Base-by-base conservation (phyloP, 2,888 invertebrate genomes). In the Operophtera brumata region DNA sequence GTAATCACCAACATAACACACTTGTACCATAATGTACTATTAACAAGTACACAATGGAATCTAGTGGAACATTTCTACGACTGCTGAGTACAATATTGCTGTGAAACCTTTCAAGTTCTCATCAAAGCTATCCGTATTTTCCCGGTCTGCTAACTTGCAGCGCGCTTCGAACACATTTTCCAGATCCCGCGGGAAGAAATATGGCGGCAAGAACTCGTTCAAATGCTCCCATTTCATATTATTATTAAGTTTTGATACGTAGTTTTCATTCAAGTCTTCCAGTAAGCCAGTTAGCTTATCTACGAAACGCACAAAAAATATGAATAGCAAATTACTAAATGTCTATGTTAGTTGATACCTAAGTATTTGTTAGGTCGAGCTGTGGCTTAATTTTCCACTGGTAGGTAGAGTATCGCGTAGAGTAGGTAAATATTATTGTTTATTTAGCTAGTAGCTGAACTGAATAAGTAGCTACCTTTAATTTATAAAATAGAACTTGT, bases 91-190 rank as follows among this genome's bases (percentile, higher is more conserved):
- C 75, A 69, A 78, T 82, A 86, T 84, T 84, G 70, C 69, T 68
- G 59, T 66, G 89, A 88, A 89, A 89, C 90, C 89, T 88, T 81
- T 79, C 57, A 86, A 86, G 78, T 87, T 87, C 76, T 87, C 88
- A 87, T 89, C 82, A 81, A 84, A 87, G 69, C 59, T 72, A 61
- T 78, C 68, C 65, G 62, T 75, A 69, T 79, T 81, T 48, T 70
- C 67, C 58, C 50, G 57, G 37, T 69, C 73, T 44, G 65, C 67
- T 44, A 70, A 61, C 62, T 70, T 71, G 77, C 84, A 83, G 50
- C 69, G 71, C 35, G 77, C 69, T 56, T 68, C 56, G 54, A 72
- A 77, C 20, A 69, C 62, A 20, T 49, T 66, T 37, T 82, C 80
- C 48, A 81, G 67, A 71, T 82, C 80, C 66, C 57, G 72, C 25